These are phyloP conservation scores for Caretta caretta DNA, from an alignment of 2,113 vertebrate genomes.

Conservation along the genomic window DNA sequence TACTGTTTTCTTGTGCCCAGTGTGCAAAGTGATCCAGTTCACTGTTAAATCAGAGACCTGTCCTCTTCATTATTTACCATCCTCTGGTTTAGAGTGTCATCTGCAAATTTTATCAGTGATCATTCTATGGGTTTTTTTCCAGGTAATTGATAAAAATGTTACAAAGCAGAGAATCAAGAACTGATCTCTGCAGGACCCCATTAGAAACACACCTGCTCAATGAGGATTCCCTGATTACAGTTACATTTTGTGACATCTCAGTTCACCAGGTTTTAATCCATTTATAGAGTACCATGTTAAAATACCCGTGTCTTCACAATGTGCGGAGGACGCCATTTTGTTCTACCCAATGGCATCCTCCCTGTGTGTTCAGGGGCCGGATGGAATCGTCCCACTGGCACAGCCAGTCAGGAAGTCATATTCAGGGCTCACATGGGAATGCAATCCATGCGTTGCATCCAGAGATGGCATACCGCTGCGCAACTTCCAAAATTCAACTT, in stretches of 20 bases:
- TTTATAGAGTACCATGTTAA: neutral
- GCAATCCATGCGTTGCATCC: too few species aligned
- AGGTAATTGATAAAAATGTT: neutral
- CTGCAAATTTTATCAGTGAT: neutral
- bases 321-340: too few species aligned
- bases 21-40: neutral
- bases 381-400: neutral
- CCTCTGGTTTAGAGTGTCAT: rapidly evolving
- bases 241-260: neutral
- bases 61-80: neutral
- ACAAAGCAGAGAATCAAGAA: neutral
- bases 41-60: neutral
- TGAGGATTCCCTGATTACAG: neutral
- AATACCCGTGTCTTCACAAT: neutral
- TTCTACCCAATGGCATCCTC: neutral
- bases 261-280: neutral
- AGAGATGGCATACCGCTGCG: too few species aligned
- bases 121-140: neutral
- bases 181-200: neutral
- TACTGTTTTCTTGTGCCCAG: neutral
- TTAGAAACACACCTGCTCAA: neutral
- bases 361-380: neutral
- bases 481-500: neutral
- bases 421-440: too few species aligned
- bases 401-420: neutral